These are phyloP conservation scores for Isichthys henryi DNA, from an alignment of 2,113 vertebrate species.

Conservation along the genomic window DNA sequence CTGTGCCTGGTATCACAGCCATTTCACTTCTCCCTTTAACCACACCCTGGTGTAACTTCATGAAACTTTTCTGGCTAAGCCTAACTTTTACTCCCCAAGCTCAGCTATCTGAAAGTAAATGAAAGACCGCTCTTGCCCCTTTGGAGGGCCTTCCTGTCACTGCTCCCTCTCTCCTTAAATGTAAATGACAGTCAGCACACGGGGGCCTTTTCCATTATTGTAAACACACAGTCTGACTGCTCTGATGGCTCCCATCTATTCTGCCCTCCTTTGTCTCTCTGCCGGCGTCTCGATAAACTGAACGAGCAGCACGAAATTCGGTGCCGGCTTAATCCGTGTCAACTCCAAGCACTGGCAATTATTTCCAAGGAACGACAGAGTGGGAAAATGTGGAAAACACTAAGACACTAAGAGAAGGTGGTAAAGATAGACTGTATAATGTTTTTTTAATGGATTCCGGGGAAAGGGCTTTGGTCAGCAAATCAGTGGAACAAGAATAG, in stretches of 20 bases:
- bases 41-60: not conserved
- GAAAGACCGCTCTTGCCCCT: not conserved
- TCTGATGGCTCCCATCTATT: not conserved
- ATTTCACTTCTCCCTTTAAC: not conserved
- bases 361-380: not conserved
- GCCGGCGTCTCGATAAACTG: not conserved
- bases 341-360: not conserved
- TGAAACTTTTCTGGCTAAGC: not conserved
- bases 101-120: not conserved
- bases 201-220: not conserved
- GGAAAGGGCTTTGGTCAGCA: not conserved
- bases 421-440: not conserved
- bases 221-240: not conserved
- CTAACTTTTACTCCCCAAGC: not conserved
- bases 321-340: not conserved
- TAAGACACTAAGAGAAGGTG: not conserved
- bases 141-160: not conserved
- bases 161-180: slow-evolving; percentile 5
- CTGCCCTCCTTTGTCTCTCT: not conserved
- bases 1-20: not conserved
- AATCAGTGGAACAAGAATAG: not conserved
- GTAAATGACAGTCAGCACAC: not conserved
- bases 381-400: not conserved
- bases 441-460: not conserved
- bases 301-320: not conserved